Conservation (phyloP, 2,113 vertebrate genomes). For the Sinocyclocheilus grahami region DNA sequence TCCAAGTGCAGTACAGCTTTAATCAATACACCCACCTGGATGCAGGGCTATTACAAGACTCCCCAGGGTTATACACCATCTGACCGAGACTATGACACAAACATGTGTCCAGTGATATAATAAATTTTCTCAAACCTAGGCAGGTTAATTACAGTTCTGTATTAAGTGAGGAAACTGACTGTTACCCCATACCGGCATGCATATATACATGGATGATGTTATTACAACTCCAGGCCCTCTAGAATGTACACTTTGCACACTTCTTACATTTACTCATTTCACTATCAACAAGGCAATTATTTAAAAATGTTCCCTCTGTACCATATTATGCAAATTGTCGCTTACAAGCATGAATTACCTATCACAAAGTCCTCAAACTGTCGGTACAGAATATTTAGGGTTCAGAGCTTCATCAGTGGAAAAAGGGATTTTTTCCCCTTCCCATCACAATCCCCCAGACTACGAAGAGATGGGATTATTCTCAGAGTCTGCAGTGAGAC, state of each 20-base stretch:
- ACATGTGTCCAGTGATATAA: constrained; percentile 47
- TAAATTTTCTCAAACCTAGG: constrained; percentile 37
- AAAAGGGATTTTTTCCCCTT: background rate
- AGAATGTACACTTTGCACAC: constrained; percentile 26
- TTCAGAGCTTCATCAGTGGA: constrained; percentile 35
- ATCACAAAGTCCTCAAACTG: constrained; percentile 34
- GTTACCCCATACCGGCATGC: background rate
- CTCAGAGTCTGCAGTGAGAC: constrained; percentile 38
- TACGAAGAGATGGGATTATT: constrained; percentile 50
- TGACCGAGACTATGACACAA: constrained; percentile 44
- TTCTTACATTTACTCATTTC: constrained; percentile 11
- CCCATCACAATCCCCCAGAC: constrained; percentile 44
- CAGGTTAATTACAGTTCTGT: constrained; percentile 20
- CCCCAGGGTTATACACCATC: constrained; percentile 38
- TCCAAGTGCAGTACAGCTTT: constrained; percentile 51
- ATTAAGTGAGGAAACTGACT: constrained; percentile 23
- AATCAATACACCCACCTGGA: constrained; percentile 56
- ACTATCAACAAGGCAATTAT: constrained; percentile 34
- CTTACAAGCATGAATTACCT: constrained; percentile 20
- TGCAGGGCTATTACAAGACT: constrained; percentile 34
- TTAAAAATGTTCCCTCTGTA: constrained; percentile 26
- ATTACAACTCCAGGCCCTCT: background rate
- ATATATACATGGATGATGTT: constrained; percentile 1
- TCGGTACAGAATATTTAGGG: background rate
- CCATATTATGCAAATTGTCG: constrained; percentile 29